These are phyloP conservation scores for Drosophila bocqueti DNA, from an alignment of 1,140 invertebrate species.

Conservation along the genomic window DNA sequence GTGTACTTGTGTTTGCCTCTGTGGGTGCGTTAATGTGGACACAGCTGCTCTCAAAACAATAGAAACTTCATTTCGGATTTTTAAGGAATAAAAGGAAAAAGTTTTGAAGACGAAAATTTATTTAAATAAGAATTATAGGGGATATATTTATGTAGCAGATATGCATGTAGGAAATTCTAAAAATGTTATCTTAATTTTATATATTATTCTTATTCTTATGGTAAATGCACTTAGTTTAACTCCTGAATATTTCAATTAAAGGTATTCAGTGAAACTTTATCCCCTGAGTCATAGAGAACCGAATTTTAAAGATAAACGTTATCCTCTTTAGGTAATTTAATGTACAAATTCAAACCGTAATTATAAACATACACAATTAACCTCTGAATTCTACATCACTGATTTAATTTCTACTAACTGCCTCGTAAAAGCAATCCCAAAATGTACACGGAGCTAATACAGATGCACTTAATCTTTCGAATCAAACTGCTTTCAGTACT, in stretches of 20 bases:
- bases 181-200: neutral
- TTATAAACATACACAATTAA: too few relatives aligned
- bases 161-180: neutral
- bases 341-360: neutral
- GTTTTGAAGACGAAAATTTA: neutral
- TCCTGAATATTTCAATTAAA: too few relatives aligned
- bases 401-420: neutral
- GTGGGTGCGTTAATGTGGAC: conserved; percentile 29
- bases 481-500: neutral
- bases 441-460: too few relatives aligned
- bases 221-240: neutral
- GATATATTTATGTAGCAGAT: too few relatives aligned
- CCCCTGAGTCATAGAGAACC: neutral
- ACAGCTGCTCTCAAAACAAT: conserved; percentile 22
- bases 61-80: conserved; percentile 1
- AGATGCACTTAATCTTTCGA: neutral
- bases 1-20: conserved; percentile 33
- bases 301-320: too few relatives aligned
- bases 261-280: too few relatives aligned
- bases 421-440: neutral
- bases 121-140: too few relatives aligned
- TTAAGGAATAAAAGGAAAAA: neutral
- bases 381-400: too few relatives aligned
- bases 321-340: neutral
- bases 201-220: too few relatives aligned